Evolutionary conservation across 2,797 vertebrate species (phyloP), one percentile per base, ranked within the genome.

Genomic region (Periparus ater): DNA sequence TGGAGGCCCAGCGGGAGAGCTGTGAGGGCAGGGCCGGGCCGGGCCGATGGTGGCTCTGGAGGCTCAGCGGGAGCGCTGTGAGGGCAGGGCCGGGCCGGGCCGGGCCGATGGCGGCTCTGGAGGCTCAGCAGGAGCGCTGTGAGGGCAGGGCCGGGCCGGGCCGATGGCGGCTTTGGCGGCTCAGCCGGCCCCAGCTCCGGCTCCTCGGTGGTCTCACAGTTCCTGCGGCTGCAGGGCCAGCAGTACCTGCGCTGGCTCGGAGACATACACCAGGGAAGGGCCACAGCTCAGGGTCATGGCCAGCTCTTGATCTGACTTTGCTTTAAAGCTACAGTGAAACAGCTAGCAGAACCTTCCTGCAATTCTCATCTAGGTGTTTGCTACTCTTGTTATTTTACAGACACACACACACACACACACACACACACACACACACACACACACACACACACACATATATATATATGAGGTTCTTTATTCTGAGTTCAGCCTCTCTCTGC

Each of bases 331-430:
- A 8, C 29, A 20, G 51, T 21, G 65, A 7, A 19, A 47, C n/a
- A 62, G 11, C 6, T 7, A 71, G 3, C 40, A 51, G 45, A 67
- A 23, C 23, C 16, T 48, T n/a, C 45, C 36, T 67, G 20, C 7
- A 34, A n/a, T 30, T 32, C 42, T 36, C 10, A 34, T 55, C 13
- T 4, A 50, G 17, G 12, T 36, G 12, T 29, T 76, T 10, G 27
- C 29, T 42, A 4, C 15, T 58, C 26, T 13, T 42, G 15, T 23
- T 53, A 13, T 27, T 88, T 50, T 68, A 54, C 26, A 15, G 13
- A 11, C 3, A 10, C 2, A 7, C 5, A 18, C 4, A 11, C 12
- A 18, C 1, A 36, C 38, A 38, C 38, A 11, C 5, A 17, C 3
- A 12, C 9, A 32, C 10, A 60, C 9, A 47, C 4, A 14, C 10